These are phyloP conservation scores for Gnatocerus cornutus DNA, from an alignment of 2,888 invertebrate genomes.

Conservation along the genomic window DNA sequence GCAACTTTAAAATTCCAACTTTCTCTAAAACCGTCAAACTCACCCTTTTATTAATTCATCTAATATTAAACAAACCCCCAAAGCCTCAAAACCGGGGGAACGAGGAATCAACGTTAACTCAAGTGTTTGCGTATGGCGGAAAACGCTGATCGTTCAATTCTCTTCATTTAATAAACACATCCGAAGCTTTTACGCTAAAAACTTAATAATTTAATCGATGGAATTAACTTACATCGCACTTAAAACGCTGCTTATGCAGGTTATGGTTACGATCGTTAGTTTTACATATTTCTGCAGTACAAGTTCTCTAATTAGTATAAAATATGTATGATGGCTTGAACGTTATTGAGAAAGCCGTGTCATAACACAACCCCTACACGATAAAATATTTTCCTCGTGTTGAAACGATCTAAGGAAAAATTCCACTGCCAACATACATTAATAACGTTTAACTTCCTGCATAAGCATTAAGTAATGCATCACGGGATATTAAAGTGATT, in stretches of 20 bases:
- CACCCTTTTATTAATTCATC: slow-evolving; percentile 29
- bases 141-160: slow-evolving; percentile 30
- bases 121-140: slow-evolving; percentile 17
- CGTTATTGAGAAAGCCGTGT: neutral
- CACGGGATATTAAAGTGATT: slow-evolving; percentile 29
- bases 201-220: slow-evolving; percentile 29
- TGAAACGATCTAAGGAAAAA: slow-evolving; percentile 7
- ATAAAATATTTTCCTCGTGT: slow-evolving; percentile 20
- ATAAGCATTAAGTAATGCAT: slow-evolving; percentile 24
- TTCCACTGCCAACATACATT: slow-evolving; percentile 21
- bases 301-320: slow-evolving; percentile 11
- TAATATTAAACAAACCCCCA: slow-evolving; percentile 14
- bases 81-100: neutral
- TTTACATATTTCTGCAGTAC: slow-evolving; percentile 5
- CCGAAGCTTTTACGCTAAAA: slow-evolving; percentile 28
- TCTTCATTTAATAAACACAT: slow-evolving; percentile 26
- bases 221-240: slow-evolving; percentile 10
- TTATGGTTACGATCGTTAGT: neutral
- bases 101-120: slow-evolving; percentile 12
- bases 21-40: slow-evolving; percentile 4
- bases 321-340: neutral
- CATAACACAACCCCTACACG: slow-evolving; percentile 9
- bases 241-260: slow-evolving; percentile 12
- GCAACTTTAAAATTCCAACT: slow-evolving; percentile 37
- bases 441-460: slow-evolving; percentile 27